These are phyloP conservation scores for Aurelia sp. DNA, from an alignment of 30 jellyfish, hydroid and myxozoan species.

Conservation along the genomic window DNA sequence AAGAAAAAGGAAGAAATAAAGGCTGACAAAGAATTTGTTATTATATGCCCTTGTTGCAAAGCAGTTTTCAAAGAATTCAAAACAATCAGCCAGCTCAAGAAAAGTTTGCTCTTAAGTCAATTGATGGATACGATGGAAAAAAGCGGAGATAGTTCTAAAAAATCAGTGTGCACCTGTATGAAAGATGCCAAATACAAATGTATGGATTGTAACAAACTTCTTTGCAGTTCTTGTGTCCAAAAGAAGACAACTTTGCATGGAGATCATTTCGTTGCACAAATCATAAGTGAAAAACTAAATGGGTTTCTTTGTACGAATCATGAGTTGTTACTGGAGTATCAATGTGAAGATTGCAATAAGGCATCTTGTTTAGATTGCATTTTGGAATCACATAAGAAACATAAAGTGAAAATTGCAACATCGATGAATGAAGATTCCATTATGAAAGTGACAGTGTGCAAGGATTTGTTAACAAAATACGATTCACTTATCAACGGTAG, in stretches of 20 bases:
- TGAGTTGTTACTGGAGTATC: not conserved
- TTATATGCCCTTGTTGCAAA: conserved; percentile 20
- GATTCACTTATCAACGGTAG: no score
- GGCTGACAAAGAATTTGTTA: not conserved
- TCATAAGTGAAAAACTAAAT: no score
- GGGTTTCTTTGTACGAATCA: not conserved
- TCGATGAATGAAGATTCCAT: no score
- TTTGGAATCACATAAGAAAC: no score
- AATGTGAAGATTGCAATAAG: not conserved
- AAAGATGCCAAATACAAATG: not conserved
- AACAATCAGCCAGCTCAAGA: not conserved
- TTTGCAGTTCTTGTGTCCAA: conserved; percentile 2
- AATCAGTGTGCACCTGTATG: not conserved
- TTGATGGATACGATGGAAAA: conserved; percentile 2
- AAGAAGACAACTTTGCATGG: not conserved
- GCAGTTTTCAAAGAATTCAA: not conserved
- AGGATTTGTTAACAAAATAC: no score
- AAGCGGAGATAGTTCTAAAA: not conserved
- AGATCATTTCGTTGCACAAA: not conserved
- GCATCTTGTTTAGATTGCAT: no score
- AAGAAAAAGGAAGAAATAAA: not conserved
- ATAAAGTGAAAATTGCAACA: no score
- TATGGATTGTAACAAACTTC: not conserved
- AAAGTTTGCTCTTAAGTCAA: conserved; percentile 6
- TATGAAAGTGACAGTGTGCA: no score